phyloP scores from a whole-genome alignment of 2,113 vertebrate species.

The Lampris incognitus region DNA sequence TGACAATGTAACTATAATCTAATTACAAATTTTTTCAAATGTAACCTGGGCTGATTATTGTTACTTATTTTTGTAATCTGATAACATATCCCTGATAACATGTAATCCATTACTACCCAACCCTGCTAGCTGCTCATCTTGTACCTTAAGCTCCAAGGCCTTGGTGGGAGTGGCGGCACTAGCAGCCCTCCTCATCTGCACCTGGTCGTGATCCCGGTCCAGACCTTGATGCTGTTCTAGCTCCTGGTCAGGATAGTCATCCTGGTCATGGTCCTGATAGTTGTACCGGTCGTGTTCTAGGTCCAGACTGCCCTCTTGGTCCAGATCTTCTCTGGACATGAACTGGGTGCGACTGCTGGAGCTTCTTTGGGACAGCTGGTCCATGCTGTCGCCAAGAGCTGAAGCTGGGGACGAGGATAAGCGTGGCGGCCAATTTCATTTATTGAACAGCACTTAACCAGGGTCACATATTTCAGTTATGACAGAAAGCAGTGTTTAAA shows the following conservation, averaged over 20 bases:
- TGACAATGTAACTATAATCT: too few species aligned
- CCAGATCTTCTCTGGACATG: conserved; percentile 81
- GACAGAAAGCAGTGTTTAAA: too few species aligned
- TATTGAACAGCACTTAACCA: neutral
- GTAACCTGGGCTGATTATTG: too few species aligned
- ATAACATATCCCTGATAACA: too few species aligned
- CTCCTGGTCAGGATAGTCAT: conserved; percentile 75
- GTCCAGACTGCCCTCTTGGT: conserved; percentile 79
- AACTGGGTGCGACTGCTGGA: conserved; percentile 79
- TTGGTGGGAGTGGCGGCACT: conserved; percentile 84
- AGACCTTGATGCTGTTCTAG: conserved; percentile 50
- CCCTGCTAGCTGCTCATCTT: neutral
- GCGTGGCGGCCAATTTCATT: neutral
- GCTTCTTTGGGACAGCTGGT: conserved; percentile 82
- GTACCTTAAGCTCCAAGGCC: conserved; percentile 95
- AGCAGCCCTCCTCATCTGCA: conserved; percentile 39
- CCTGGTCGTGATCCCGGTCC: conserved; percentile 47
- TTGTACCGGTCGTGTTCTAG: conserved; percentile 77
- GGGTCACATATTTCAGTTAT: neutral
- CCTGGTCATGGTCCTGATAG: conserved; percentile 83
- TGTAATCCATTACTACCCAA: too few species aligned
- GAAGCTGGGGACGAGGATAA: conserved; percentile 83
- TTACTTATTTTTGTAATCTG: too few species aligned
- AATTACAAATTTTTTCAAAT: too few species aligned
- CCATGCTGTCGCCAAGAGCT: conserved; percentile 90